Evolutionary conservation across 2,888 invertebrate species (phyloP), one percentile per base, ranked within the genome.

Genomic region (Cantharis rufa): DNA sequence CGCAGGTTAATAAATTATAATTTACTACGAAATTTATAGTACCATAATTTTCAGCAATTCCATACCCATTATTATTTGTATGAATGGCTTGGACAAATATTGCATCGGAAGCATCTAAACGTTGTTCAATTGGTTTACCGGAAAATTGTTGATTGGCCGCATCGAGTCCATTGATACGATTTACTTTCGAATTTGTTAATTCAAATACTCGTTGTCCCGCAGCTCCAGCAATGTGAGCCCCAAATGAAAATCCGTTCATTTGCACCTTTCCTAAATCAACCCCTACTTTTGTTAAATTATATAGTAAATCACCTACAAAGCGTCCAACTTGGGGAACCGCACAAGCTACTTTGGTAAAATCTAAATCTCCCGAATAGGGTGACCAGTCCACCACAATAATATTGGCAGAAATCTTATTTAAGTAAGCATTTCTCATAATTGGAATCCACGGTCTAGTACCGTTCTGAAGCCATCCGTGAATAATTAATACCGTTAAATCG

Each of bases 41-140:
- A 13, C 15, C 64, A 13, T 66, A 66, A 10, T n/a, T 9, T n/a
- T 1, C 21, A 13, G 21, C 18, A 66, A 0, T 1, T n/a, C 64
- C 64, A 66, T 9, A 66, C 4, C 2, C 24, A 10, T 66, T 66
- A 7, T 15, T 48, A 15, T 72, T 66, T 3, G 66, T 72, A 28
- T 72, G 72, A 13, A 72, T 68, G 5, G 66, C 66, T 28, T 72
- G 66, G 3, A 72, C 72, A 61, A 72, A 32, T 5, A 21, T 9
- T 21, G 61, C 72, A 15, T 72, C 72, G 13, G 66, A 24, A 15
- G 28, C 15, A 21, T 72, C 72, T 48, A 72, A 68, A 10, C 68
- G 32, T 61, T 72, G 15, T 1, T 10, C 10, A 18, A 48, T 66
- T 27, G 48, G 16, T 15, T 21, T n/a, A n/a, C 15, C 7, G n/a